Conservation (phyloP, 1,140 invertebrate species). For the Neodiprion virginianus region DNA sequence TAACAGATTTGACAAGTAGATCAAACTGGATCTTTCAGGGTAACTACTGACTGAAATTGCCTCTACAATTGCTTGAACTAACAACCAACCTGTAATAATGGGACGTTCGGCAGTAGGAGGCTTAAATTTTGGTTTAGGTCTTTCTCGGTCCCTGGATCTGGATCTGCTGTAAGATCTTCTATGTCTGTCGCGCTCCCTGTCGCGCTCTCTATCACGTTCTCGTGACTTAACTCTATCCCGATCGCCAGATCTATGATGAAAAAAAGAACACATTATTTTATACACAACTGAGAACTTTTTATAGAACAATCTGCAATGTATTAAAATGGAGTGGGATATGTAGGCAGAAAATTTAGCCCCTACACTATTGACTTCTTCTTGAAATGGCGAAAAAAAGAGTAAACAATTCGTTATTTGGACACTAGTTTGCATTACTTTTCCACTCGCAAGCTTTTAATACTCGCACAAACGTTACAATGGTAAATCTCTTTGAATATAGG, state of each 20-base stretch:
- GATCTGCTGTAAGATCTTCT: slow-evolving; percentile 62
- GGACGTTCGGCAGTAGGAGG: slow-evolving; percentile 62
- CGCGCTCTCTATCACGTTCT: slow-evolving; percentile 57
- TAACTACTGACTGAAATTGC: not conserved
- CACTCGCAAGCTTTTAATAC: not conserved
- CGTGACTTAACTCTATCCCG: slow-evolving; percentile 58
- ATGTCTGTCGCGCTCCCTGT: slow-evolving; percentile 59
- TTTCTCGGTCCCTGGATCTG: slow-evolving; percentile 60
- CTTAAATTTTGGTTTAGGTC: slow-evolving; percentile 53
- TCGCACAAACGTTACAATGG: not conserved
- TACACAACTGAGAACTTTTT: not conserved
- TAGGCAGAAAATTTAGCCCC: not conserved
- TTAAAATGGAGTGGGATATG: not conserved
- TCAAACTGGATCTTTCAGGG: not conserved
- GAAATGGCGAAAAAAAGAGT: slow-evolving; percentile 1
- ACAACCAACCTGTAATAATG: slow-evolving; percentile 60
- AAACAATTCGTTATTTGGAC: not conserved
- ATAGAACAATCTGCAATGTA: not conserved
- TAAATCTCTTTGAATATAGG: not conserved
- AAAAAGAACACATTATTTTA: not conserved
- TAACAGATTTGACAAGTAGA: not conserved
- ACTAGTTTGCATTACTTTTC: slow-evolving; percentile 9
- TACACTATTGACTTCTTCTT: no score
- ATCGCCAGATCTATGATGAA: slow-evolving; percentile 45
- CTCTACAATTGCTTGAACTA: not conserved